These are phyloP conservation scores for Nematolebias whitei DNA, from an alignment of 2,113 vertebrate genomes.

Conservation along the genomic window DNA sequence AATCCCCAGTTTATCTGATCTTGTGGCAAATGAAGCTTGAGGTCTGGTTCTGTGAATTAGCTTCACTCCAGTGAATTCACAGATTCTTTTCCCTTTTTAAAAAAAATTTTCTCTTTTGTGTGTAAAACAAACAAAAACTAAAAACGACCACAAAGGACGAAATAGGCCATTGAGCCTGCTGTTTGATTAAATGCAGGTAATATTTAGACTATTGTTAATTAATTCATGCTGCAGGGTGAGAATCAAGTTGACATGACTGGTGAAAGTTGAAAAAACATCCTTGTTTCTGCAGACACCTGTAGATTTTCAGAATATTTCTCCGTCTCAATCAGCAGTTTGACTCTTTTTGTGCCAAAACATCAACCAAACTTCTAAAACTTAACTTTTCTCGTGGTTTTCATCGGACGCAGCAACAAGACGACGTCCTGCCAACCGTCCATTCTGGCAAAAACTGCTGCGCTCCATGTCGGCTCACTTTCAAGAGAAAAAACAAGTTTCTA, in stretches of 20 bases:
- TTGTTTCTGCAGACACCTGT: background rate
- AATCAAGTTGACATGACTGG: too few species aligned
- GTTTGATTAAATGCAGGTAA: background rate
- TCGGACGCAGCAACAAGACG: background rate
- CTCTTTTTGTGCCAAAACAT: background rate
- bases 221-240: background rate
- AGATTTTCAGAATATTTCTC: too few species aligned
- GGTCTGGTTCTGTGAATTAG: slow-evolving; percentile 68
- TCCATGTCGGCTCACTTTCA: slow-evolving; percentile 63
- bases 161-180: background rate
- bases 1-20: slow-evolving; percentile 71
- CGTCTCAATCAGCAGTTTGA: background rate
- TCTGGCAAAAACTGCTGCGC: slow-evolving; percentile 75
- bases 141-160: slow-evolving; percentile 8
- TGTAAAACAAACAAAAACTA: background rate
- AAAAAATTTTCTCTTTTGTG: background rate
- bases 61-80: slow-evolving; percentile 60
- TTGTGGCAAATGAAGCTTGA: slow-evolving; percentile 73
- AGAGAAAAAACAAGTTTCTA: slow-evolving; percentile 75
- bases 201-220: background rate
- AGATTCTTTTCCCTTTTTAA: slow-evolving; percentile 41
- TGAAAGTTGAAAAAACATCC: background rate
- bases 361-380: slow-evolving; percentile 57
- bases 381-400: slow-evolving; percentile 41
- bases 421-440: slow-evolving; percentile 39